phyloP scores from a whole-genome alignment of 2,113 vertebrate species.

The Dicentrarchus labrax region DNA sequence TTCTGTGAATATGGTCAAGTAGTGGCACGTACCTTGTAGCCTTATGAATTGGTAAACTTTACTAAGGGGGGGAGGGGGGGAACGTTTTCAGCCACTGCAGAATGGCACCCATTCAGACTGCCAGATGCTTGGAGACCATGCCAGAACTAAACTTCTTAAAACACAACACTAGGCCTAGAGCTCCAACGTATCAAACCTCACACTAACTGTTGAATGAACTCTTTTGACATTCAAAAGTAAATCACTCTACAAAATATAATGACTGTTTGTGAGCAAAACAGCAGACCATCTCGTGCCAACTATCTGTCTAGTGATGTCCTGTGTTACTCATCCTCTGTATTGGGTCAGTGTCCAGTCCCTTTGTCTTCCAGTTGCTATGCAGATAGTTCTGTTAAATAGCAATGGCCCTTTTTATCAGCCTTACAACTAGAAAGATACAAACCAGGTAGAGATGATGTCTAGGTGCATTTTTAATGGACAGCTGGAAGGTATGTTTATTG shows the following conservation, averaged over 20 bases:
- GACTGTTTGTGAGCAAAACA: slow-evolving; percentile 67
- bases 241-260: slow-evolving; percentile 60
- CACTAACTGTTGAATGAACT: slow-evolving; percentile 76
- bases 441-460: slow-evolving; percentile 67
- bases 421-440: slow-evolving; percentile 91
- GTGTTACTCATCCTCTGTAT: slow-evolving; percentile 74
- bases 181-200: slow-evolving; percentile 74
- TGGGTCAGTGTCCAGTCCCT: slow-evolving; percentile 87
- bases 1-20: slow-evolving; percentile 70
- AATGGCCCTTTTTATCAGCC: slow-evolving; percentile 91
- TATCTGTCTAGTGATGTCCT: slow-evolving; percentile 76
- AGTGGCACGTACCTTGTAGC: slow-evolving; percentile 76
- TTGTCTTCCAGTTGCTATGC: slow-evolving; percentile 92
- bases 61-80: background rate
- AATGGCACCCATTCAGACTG: slow-evolving; percentile 78
- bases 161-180: slow-evolving; percentile 74
- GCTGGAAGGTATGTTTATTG: slow-evolving; percentile 49
- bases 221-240: slow-evolving; percentile 61
- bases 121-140: slow-evolving; percentile 77
- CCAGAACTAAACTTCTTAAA: slow-evolving; percentile 69
- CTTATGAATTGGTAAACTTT: slow-evolving; percentile 71
- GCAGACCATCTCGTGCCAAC: slow-evolving; percentile 82
- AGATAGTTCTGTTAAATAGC: slow-evolving; percentile 86
- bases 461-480: slow-evolving; percentile 52
- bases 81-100: slow-evolving; percentile 68